Percentiles rank a stretch among this genome's conserved stretches.
phyloP scores from a whole-genome alignment of 2,113 vertebrate species.

The Phrynosoma blainvillii region DNA sequence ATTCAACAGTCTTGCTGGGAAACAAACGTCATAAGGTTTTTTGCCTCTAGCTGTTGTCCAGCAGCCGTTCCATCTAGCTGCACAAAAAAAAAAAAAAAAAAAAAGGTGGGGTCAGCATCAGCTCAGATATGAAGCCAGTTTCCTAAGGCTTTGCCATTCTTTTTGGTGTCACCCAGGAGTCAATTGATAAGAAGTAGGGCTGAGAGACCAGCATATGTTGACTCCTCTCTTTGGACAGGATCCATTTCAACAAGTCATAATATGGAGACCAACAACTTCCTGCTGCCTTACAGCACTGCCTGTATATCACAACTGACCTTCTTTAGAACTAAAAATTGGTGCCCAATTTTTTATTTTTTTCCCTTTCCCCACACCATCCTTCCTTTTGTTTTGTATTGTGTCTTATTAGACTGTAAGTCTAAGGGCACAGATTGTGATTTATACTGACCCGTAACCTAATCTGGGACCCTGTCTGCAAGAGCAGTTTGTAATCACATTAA shows the following conservation, averaged over 20 bases:
- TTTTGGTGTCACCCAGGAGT: not conserved
- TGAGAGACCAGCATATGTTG: not conserved
- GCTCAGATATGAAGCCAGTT: not conserved
- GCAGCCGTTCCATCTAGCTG: no score
- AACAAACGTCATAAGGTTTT: no score
- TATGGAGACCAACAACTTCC: not conserved
- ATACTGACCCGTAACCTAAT: not conserved
- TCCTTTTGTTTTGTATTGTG: not conserved
- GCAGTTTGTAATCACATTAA: not conserved
- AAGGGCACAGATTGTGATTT: not conserved
- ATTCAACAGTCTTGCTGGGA: not conserved
- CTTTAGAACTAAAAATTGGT: not conserved
- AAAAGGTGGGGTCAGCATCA: no score
- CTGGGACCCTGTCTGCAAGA: not conserved
- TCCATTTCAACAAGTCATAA: not conserved
- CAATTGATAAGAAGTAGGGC: not conserved
- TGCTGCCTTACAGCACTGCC: not conserved
- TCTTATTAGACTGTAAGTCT: not conserved
- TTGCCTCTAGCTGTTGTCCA: no score
- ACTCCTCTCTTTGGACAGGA: not conserved
- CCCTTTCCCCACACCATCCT: not conserved
- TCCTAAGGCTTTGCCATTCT: not conserved
- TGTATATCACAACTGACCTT: not conserved
- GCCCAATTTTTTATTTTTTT: not conserved
- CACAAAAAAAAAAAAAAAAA: no score